phyloP scores from a whole-genome alignment of 2,113 vertebrate genomes.

The Syrmaticus mikado region DNA sequence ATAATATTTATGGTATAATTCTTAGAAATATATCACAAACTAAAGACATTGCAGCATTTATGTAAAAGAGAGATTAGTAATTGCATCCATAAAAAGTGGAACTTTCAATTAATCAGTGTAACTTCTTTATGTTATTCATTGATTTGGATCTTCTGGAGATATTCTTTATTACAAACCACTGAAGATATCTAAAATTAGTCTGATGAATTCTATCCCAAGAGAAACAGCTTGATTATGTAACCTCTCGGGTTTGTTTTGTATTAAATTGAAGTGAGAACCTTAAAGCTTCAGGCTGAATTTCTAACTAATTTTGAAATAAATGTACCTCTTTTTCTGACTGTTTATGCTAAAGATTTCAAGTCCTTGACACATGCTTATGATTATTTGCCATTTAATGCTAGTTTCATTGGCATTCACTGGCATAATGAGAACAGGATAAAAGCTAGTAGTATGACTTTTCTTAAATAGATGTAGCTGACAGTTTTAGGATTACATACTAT shows the following conservation, averaged over 20 bases:
- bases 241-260: not conserved
- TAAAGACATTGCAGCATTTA: not conserved
- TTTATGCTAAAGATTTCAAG: not conserved
- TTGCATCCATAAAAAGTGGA: not conserved
- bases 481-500: not conserved
- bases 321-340: not conserved
- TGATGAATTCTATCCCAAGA: not conserved
- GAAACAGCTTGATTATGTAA: not conserved
- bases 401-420: not conserved
- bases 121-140: not conserved
- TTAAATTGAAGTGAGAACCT: not conserved
- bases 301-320: not conserved
- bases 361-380: not conserved
- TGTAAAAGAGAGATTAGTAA: not conserved
- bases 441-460: not conserved
- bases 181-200: not conserved
- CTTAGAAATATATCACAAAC: not conserved
- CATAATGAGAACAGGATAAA: not conserved
- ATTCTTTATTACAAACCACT: not conserved
- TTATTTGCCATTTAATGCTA: not conserved
- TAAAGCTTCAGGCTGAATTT: not conserved
- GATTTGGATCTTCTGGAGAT: not conserved
- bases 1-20: not conserved
- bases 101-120: not conserved
- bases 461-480: not conserved